phyloP scores from a whole-genome alignment of 2,888 invertebrate genomes.

The Scaptomyza reducta region DNA sequence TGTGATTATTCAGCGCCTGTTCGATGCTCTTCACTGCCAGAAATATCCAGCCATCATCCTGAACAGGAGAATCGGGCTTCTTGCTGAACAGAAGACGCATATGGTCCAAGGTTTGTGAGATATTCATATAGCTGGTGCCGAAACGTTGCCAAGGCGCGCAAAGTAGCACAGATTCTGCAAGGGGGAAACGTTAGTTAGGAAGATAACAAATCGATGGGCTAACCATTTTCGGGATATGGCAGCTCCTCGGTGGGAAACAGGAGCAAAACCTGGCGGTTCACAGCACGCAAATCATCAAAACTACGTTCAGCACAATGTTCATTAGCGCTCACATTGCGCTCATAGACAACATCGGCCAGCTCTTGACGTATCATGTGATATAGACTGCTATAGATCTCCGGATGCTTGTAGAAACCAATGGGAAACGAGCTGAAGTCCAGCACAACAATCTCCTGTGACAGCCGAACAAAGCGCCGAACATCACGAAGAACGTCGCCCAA shows the following conservation, averaged over 20 bases:
- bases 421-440: slow-evolving; percentile 94
- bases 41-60: slow-evolving; percentile 82
- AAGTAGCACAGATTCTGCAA: slow-evolving; percentile 77
- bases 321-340: slow-evolving; percentile 56
- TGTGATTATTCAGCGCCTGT: slow-evolving; percentile 75
- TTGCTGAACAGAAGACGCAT: slow-evolving; percentile 82
- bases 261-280: slow-evolving; percentile 86
- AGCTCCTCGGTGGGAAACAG: slow-evolving; percentile 85
- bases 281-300: slow-evolving; percentile 86
- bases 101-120: slow-evolving; percentile 78
- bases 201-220: not conserved
- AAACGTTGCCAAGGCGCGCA: slow-evolving; percentile 82
- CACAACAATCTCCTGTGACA: slow-evolving; percentile 90
- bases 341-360: slow-evolving; percentile 85
- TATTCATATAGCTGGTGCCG: slow-evolving; percentile 80
- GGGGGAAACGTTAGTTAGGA: not conserved
- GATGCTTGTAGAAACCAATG: slow-evolving; percentile 83
- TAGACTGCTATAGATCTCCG: slow-evolving; percentile 85
- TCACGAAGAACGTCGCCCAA: slow-evolving; percentile 88
- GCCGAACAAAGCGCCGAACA: slow-evolving; percentile 88
- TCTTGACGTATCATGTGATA: slow-evolving; percentile 85
- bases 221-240: slow-evolving; percentile 81
- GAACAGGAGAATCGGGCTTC: slow-evolving; percentile 76
- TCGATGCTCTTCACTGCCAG: slow-evolving; percentile 81
- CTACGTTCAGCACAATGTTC: slow-evolving; percentile 85